Evolutionary conservation across 2,113 vertebrate species (phyloP), one percentile per base, ranked within the genome.

Genomic region (Centropus unirufus): DNA sequence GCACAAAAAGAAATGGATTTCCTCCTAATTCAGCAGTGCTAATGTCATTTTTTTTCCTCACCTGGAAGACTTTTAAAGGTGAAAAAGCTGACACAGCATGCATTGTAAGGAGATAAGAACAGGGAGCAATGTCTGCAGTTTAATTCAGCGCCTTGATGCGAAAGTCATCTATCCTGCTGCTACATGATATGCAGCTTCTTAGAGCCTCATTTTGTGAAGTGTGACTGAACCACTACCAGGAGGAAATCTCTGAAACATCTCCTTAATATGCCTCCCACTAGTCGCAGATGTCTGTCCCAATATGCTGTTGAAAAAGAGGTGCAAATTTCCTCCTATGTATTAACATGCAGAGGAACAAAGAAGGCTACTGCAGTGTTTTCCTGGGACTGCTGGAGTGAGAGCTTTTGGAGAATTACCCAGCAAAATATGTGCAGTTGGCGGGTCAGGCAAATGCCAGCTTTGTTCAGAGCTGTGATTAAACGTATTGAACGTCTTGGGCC

Each of bases 291-390:
- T 7, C 21, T 73, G 54, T 27, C 19, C 55, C 34, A 40, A 24
- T 32, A 13, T 22, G 3, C 8, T 62, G 0, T 6, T 66, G 34
- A 46, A 66, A 80, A 80, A 58, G 7, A 58, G 6, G 27, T 40
- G 22, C 23, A 30, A 29, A 69, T 67, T 57, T 77, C 6, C n/a
- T 54, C 62, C 63, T 26, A 1, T 0, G 0, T 9, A 10, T 44
- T 78, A 13, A 16, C 8, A 14, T 1, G 10, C 2, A 34, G 47
- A 34, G 46, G 34, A 58, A n/a, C 4, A 4, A 1, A 51, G n/a
- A 36, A 44, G 62, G 32, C 10, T 34, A 16, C 3, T 39, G 47
- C 0, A 1, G 3, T 14, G 7, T 17, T 69, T n/a, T 39, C 40
- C 40, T 34, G 54, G 7, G 36, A 36, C 36, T 1, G 1, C 54